Percentiles rank a stretch among this genome's conserved stretches.
phyloP scores from a whole-genome alignment of 1,140 invertebrate genomes.

The Hetaerina americana region DNA sequence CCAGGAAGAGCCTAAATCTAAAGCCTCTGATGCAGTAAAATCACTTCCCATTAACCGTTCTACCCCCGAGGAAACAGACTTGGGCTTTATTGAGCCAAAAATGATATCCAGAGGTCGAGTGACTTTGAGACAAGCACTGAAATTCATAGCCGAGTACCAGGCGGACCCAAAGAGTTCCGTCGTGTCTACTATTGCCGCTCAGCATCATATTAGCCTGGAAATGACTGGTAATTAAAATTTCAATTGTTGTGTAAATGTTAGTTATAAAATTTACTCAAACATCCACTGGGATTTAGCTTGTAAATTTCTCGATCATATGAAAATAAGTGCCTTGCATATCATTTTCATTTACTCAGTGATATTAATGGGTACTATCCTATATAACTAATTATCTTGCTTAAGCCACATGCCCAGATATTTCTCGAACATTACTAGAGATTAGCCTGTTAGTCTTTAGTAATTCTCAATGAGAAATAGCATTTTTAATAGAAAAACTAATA shows the following conservation, averaged over 20 bases:
- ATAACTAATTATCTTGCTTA: too few species aligned
- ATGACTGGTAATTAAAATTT: constrained; percentile 33
- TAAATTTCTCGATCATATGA: too few species aligned
- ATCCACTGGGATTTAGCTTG: too few species aligned
- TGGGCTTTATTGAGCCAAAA: constrained; percentile 24
- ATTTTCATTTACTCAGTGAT: too few species aligned
- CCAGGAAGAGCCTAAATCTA: constrained; percentile 13
- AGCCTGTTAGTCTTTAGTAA: too few species aligned
- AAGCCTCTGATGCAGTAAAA: constrained; percentile 17
- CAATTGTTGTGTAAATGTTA: background rate
- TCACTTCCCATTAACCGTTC: constrained; percentile 32
- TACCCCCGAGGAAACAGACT: constrained; percentile 24
- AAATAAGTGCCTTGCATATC: too few species aligned
- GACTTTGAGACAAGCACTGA: constrained; percentile 26
- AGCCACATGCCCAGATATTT: too few species aligned
- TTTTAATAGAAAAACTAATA: too few species aligned
- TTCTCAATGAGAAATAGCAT: too few species aligned
- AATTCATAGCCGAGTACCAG: constrained; percentile 47
- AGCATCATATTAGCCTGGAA: constrained; percentile 49
- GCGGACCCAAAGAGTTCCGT: constrained; percentile 39
- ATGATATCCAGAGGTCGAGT: constrained; percentile 27
- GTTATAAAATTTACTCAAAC: background rate
- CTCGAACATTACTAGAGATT: too few species aligned
- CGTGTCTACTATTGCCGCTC: constrained; percentile 40
- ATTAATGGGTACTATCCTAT: too few species aligned